Evolutionary conservation across 2,113 vertebrate genomes (phyloP).

Genomic region (Rhabdomys dilectus): DNA sequence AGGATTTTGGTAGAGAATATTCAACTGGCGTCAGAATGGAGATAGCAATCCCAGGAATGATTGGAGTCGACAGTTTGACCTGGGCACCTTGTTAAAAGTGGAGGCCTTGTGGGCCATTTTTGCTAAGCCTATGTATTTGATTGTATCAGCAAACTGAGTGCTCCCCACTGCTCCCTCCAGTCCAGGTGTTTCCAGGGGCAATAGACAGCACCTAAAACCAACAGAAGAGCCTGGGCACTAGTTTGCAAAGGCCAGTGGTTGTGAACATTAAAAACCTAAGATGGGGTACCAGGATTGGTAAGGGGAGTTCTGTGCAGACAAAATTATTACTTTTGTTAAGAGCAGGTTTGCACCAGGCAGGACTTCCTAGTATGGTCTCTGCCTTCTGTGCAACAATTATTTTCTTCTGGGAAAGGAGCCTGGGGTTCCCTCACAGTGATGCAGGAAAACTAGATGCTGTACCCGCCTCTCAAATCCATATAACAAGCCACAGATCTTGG

Average conservation of each 20-base stretch:
- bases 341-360: slow-evolving; percentile 52
- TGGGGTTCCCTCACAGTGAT: slow-evolving; percentile 78
- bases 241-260: background rate
- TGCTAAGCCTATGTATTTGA: background rate
- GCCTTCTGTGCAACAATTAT: slow-evolving; percentile 54
- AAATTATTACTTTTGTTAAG: slow-evolving; percentile 44
- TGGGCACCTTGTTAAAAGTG: background rate
- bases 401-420: slow-evolving; percentile 49
- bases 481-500: background rate
- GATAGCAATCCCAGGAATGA: background rate
- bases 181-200: background rate
- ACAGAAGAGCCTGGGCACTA: background rate
- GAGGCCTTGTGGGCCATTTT: slow-evolving; percentile 19
- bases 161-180: background rate
- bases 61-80: background rate
- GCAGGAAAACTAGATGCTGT: background rate
- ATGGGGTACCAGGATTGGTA: background rate
- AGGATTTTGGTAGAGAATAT: slow-evolving; percentile 40
- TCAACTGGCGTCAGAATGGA: slow-evolving; percentile 38
- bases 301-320: slow-evolving; percentile 34
- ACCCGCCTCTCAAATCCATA: background rate
- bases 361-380: slow-evolving; percentile 60
- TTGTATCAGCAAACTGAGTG: background rate
- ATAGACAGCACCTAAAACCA: background rate
- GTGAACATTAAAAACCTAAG: background rate